phyloP scores from a whole-genome alignment of 1,140 invertebrate species.

The Mylabris phalerata region DNA sequence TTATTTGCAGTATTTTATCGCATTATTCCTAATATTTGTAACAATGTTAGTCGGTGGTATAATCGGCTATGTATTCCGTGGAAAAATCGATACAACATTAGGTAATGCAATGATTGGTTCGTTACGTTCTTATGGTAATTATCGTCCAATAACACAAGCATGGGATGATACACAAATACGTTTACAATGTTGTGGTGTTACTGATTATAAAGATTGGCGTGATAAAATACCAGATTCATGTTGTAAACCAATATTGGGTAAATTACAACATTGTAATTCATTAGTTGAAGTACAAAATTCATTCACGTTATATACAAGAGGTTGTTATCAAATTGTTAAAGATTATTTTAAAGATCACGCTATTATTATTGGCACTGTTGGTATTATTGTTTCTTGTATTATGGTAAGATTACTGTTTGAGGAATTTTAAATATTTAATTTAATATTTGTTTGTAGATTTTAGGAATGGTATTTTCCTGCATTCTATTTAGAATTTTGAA shows the following conservation, averaged over 20 bases:
- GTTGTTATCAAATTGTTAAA: slow-evolving; percentile 64
- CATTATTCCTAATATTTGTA: slow-evolving; percentile 78
- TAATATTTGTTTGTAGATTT: slow-evolving; percentile 50
- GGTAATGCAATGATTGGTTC: slow-evolving; percentile 71
- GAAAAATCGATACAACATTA: slow-evolving; percentile 63
- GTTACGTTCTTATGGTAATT: slow-evolving; percentile 62
- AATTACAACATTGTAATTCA: slow-evolving; percentile 57
- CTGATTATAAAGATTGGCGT: slow-evolving; percentile 66
- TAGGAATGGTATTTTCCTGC: slow-evolving; percentile 67
- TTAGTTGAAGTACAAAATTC: slow-evolving; percentile 47
- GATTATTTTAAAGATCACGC: slow-evolving; percentile 70
- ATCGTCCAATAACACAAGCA: slow-evolving; percentile 60
- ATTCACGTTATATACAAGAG: slow-evolving; percentile 60
- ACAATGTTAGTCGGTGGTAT: slow-evolving; percentile 83
- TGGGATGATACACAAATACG: slow-evolving; percentile 79
- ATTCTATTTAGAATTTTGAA: slow-evolving; percentile 67
- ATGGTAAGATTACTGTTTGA: slow-evolving; percentile 54
- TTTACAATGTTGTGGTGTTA: slow-evolving; percentile 78
- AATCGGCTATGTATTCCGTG: slow-evolving; percentile 79
- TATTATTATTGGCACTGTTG: slow-evolving; percentile 70
- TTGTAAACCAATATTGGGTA: slow-evolving; percentile 61
- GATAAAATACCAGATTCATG: slow-evolving; percentile 70
- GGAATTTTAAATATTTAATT: slow-evolving; percentile 15
- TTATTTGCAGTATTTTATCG: slow-evolving; percentile 74
- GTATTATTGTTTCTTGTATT: slow-evolving; percentile 70